Evolutionary conservation across 2,888 invertebrate species (phyloP), one percentile per base, ranked within the genome.

Genomic region (Drosophila monieri): DNA sequence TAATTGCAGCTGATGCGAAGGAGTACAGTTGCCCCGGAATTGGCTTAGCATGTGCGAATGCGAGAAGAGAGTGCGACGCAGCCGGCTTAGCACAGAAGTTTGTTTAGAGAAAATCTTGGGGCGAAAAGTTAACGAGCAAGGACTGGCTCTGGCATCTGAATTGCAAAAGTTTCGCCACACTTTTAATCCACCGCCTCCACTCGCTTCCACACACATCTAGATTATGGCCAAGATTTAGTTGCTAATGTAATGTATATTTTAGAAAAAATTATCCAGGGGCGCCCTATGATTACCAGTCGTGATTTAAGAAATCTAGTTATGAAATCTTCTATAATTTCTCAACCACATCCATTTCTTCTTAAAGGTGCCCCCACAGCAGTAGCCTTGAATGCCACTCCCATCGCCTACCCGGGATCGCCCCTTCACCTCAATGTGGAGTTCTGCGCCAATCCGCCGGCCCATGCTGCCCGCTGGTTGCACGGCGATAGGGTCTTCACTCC

Each of bases 381-480:
- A 74, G 94, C 95, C 3, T 92, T 93, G 67, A 94, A 94, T 89
- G 93, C 94, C 86, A 95, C 94, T 49, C 93, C 95, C 74, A 94
- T 94, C 25, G 95, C 94, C 15, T 94, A 94, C 80, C 94, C 94
- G 61, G 95, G 95, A 32, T 94, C 94, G 69, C 93, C 94, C 0
- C 91, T 95, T 69, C 94, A 94, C 74, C 91, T 96, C 43, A 93
- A 94, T 41, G 95, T 95, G 76, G 95, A 95, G 90, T 95, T 95
- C 89, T 96, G 96, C 91, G 95, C 96, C 77, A 95, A 95, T 91
- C 96, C 96, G 3, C 93, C 94, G 5, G 92, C 92, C 10, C 90
- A 91, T 79, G 92, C 92, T 15, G 92, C 92, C 10, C 89, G 92
- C 61, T 92, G 92, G 92, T 67, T 92, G 52, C 92, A 92, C 56